These are phyloP conservation scores for Xyrauchen texanus DNA, from an alignment of 2,113 vertebrate genomes.

Conservation along the genomic window DNA sequence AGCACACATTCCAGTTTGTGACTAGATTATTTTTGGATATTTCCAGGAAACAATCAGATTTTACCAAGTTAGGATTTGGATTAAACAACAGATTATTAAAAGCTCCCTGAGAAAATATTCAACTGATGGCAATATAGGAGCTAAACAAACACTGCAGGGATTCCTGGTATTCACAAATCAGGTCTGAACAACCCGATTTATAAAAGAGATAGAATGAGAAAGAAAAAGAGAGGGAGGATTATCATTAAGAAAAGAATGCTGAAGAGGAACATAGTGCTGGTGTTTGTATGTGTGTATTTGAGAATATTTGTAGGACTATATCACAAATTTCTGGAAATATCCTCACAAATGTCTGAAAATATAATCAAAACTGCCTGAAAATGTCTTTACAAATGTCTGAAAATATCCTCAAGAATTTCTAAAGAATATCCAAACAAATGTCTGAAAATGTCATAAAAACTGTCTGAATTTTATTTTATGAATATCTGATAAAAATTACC, in stretches of 20 bases:
- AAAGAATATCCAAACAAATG: no score
- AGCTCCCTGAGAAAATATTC: conserved; percentile 14
- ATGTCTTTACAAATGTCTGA: no score
- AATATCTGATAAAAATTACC: no score
- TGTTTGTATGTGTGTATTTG: background rate
- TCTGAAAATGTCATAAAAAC: background rate
- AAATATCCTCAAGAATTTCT: no score
- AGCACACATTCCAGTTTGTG: conserved; percentile 2
- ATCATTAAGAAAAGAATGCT: background rate
- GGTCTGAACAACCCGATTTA: background rate
- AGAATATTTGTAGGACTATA: background rate
- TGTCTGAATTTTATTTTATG: no score
- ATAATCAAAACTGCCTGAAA: no score
- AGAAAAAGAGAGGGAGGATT: conserved; percentile 12
- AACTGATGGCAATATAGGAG: conserved; percentile 15
- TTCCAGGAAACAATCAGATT: conserved; percentile 37
- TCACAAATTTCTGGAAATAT: no score
- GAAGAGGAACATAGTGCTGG: no score
- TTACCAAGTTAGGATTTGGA: background rate
- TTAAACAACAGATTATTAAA: conserved; percentile 34
- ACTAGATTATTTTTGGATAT: conserved; percentile 16
- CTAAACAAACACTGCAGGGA: background rate
- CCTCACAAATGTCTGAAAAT: no score
- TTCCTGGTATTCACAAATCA: conserved; percentile 33
- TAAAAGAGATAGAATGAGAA: background rate